A percentile compares a stretch with the other conserved stretches of the same genome.
Evolutionary conservation across 2,888 invertebrate species (phyloP).

Genomic region (Agapetus fuscipes): DNA sequence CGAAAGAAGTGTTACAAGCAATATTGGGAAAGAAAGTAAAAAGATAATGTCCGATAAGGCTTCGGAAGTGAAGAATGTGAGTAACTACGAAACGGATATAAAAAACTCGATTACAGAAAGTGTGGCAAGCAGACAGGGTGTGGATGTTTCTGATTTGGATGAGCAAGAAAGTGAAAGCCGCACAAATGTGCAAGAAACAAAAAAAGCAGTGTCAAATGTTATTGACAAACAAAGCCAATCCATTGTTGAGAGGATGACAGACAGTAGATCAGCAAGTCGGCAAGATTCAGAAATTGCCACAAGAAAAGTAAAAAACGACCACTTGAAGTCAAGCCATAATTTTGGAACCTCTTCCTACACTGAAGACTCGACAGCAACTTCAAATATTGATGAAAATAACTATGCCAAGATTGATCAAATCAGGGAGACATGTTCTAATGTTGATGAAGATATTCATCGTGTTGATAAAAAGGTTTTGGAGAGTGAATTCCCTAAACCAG

Average conservation of each 20-base stretch:
- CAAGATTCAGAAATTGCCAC: neutral
- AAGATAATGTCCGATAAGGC: neutral
- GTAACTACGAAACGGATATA: neutral
- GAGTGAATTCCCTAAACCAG: constrained; percentile 26
- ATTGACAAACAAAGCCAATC: neutral
- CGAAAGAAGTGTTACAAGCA: neutral
- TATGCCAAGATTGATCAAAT: constrained; percentile 25
- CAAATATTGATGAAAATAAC: constrained; percentile 1
- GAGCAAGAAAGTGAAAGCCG: constrained; percentile 3
- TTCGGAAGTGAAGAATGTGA: neutral
- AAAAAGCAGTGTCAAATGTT: neutral
- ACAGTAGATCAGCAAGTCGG: neutral
- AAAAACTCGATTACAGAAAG: neutral
- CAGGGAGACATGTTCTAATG: constrained; percentile 10
- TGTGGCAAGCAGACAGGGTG: constrained; percentile 6
- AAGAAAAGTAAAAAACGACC: neutral
- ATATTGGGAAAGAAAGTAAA: no score
- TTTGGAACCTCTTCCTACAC: neutral
- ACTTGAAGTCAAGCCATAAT: neutral
- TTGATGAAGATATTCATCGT: constrained; percentile 17
- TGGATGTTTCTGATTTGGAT: constrained; percentile 33
- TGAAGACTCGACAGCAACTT: constrained; percentile 15
- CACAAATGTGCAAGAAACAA: constrained; percentile 1
- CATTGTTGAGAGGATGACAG: neutral
- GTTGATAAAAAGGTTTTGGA: constrained; percentile 24